These are phyloP conservation scores for Charadrius vociferus DNA, from an alignment of 2,113 vertebrate species.

Conservation along the genomic window DNA sequence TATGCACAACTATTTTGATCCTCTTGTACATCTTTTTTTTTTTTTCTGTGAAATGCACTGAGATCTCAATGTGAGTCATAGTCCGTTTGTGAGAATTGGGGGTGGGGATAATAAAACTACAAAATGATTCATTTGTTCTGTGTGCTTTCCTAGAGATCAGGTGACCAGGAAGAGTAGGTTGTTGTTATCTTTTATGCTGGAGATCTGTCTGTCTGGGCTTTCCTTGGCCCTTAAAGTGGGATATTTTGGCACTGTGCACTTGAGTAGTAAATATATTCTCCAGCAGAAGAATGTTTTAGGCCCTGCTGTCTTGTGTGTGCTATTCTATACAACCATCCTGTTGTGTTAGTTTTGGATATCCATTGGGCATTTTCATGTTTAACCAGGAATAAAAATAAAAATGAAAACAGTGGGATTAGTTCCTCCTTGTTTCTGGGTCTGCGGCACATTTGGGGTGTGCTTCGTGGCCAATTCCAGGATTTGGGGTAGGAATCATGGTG, in stretches of 20 bases:
- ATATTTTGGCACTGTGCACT: slow-evolving; percentile 1
- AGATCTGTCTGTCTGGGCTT: background rate
- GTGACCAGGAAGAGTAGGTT: background rate
- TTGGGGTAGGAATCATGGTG: background rate
- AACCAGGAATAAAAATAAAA: slow-evolving; percentile 32
- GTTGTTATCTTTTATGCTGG: background rate
- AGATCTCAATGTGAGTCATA: slow-evolving; percentile 78
- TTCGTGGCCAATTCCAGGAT: background rate
- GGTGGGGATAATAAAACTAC: slow-evolving; percentile 77
- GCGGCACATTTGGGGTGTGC: background rate
- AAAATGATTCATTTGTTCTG: slow-evolving; percentile 62
- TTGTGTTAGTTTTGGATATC: slow-evolving; percentile 8
- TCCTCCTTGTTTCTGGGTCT: background rate
- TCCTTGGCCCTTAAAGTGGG: background rate
- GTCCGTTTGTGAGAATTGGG: slow-evolving; percentile 79
- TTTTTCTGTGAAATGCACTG: slow-evolving; percentile 90
- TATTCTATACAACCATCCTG: background rate
- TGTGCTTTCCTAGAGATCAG: slow-evolving; percentile 55
- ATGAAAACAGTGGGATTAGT: background rate
- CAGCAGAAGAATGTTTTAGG: background rate
- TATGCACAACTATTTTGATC: slow-evolving; percentile 75
- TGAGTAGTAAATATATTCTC: background rate
- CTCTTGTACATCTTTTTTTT: slow-evolving; percentile 63
- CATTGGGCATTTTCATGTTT: slow-evolving; percentile 25
- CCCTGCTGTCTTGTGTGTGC: background rate